Evolutionary conservation across 2,113 vertebrate species (phyloP), one percentile per base, ranked within the genome.

Genomic region (western clawed frog (Xenopus tropicalis)): DNA sequence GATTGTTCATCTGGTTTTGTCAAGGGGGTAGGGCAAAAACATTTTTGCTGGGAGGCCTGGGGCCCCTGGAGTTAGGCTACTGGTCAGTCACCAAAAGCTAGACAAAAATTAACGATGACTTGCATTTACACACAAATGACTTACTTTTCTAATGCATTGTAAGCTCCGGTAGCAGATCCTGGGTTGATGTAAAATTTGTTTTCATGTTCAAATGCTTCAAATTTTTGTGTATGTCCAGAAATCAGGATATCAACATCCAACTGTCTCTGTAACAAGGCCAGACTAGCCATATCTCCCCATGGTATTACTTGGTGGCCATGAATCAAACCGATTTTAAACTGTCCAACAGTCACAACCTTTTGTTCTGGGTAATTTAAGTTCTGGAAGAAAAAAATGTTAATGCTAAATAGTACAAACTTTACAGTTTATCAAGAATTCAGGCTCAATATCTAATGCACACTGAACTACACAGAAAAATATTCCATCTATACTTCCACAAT

Each of bases 111-210:
- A 3, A 37, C 29, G 6, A 37, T 37, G 10, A 8, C 5, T 4
- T 37, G 29, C 6, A 37, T 37, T 37, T 37, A 7, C 2, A 1
- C 16, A 48, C 51, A 66, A 23, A 73, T 63, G n/a, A 89, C 85
- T 88, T 83, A 99, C 97, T 94, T 94, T 87, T 99, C 98, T 89
- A 97, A 92, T 81, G 96, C 94, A 57, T 92, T 96, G 84, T 98
- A 99, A 16, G 98, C 98, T 78, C 98, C 98, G n/a, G 97, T 99
- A 70, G 98, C 97, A 64, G 98, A 99, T 52, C 97, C 98, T 0
- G 98, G 97, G 81, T 99, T 99, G 83, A 99, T 98, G 80, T 99
- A 99, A 90, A 99, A 99, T 85, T 98, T 98, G 88, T 98, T 98
- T 83, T 99, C 96, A 1, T 98, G 97, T 83, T 99, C 97, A 59